A percentile compares a stretch with the other conserved stretches of the same genome.
phyloP scores from a whole-genome alignment of 1,140 invertebrate genomes.

The Piezodorus guildinii region DNA sequence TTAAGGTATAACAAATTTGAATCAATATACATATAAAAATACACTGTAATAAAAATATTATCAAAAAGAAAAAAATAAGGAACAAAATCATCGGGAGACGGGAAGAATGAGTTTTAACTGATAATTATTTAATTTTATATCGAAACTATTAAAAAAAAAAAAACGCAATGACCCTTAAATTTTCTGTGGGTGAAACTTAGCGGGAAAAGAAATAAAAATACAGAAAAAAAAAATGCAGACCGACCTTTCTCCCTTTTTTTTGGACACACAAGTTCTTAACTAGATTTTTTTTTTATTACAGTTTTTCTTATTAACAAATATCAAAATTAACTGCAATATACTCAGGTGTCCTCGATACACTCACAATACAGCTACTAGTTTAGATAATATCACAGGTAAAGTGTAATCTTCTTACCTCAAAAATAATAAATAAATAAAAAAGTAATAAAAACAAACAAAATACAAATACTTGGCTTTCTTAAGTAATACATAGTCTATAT shows the following conservation, averaged over 20 bases:
- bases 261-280: constrained; percentile 9
- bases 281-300: background rate
- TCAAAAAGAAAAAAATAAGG: no score
- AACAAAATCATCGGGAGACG: no score
- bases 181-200: no score
- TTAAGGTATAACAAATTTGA: no score
- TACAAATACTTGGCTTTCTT: constrained; percentile 12
- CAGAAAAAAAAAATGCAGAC: background rate
- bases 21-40: no score
- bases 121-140: no score
- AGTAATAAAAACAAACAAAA: background rate
- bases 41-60: no score
- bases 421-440: background rate
- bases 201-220: no score
- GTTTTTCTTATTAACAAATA: no score
- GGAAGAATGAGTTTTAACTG: no score
- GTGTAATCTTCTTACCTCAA: constrained; percentile 14
- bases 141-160: no score
- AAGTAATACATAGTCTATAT: background rate
- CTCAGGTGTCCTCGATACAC: background rate
- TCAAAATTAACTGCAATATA: background rate
- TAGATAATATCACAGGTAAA: constrained; percentile 15
- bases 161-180: no score
- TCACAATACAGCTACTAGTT: constrained; percentile 10
- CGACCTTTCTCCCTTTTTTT: constrained; percentile 11